Conservation (phyloP, 2,113 vertebrate genomes). For the Pogona vitticeps region DNA sequence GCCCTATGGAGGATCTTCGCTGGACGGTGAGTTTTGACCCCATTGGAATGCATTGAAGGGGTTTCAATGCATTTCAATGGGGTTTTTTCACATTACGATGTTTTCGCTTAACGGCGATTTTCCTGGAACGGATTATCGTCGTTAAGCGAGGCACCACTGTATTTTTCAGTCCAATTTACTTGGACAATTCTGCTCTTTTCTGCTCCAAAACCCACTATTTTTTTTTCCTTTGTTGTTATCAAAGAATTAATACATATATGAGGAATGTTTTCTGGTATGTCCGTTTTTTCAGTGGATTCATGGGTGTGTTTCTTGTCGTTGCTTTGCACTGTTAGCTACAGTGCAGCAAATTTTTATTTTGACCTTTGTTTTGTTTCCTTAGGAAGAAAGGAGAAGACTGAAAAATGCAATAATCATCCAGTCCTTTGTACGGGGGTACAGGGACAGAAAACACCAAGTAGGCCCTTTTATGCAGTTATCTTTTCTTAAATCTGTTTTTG, state of each 20-base stretch:
- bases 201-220: background rate
- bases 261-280: background rate
- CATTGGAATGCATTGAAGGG: no score
- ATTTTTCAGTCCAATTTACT: no score
- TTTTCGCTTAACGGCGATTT: no score
- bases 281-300: background rate
- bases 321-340: background rate
- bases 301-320: background rate
- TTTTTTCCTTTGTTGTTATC: background rate
- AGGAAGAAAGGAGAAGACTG: conserved; percentile 94
- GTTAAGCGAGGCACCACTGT: no score
- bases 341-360: conserved; percentile 1
- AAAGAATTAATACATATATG: background rate
- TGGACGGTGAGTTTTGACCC: no score
- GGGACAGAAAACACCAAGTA: conserved; percentile 94
- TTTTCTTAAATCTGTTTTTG: background rate
- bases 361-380: conserved; percentile 44
- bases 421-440: conserved; percentile 93
- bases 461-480: conserved; percentile 43
- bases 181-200: background rate
- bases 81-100: no score
- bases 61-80: no score
- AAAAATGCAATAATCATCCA: conserved; percentile 98
- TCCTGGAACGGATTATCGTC: no score
- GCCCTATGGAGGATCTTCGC: no score